Base-by-base conservation (phyloP, 1,140 invertebrate species). In the Lepidotrigona ventralis region DNA sequence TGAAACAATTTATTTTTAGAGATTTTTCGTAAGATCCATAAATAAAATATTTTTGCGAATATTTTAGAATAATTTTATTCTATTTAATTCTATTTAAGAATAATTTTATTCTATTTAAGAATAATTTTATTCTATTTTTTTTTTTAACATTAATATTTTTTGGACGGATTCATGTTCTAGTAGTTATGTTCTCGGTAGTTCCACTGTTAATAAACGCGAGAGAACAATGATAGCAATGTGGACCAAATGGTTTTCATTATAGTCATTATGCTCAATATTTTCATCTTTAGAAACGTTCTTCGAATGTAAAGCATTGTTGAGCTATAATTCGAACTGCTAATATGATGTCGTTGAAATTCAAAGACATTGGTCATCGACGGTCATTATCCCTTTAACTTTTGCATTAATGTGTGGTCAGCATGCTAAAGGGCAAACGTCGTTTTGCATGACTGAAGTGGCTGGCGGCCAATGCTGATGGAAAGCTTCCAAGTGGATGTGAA, bases 361-460 rank as follows among this genome's bases (percentile, higher is more conserved):
- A 78, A 70, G 68, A 46, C 68, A 46, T n/a, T 26, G 46, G 39
- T 29, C 39, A 76, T 70, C 19, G 46, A 66, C 26, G 21, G 15
- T 14, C 21, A 78, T 79, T 79, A 79, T 79, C 53, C 54, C 66
- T 70, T 79, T 79, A 79, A 70, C 64, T 56, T 79, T 79, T 56
- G 53, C 33, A 19, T 33, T 79, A 79, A 79, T 79, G 66, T 66
- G 29, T 33, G 66, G 29, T 21, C 33, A 58, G 66, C 17, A 70
- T 19, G 23, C 26, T 70, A 69, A 54, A 56, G n/a, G 66, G 23
- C 70, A 70, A 70, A 70, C 53, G 64, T 54, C 23, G 51, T 39
- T 14, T 69, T 29, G 51, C 19, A 21, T 21, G 51, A 12, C 26
- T n/a, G 11, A 46, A 71, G 39, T 71, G 69, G 69, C n/a, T 71